Evolutionary conservation across 2,797 vertebrate genomes (phyloP).

Genomic region (Pseudochirops corinnae): DNA sequence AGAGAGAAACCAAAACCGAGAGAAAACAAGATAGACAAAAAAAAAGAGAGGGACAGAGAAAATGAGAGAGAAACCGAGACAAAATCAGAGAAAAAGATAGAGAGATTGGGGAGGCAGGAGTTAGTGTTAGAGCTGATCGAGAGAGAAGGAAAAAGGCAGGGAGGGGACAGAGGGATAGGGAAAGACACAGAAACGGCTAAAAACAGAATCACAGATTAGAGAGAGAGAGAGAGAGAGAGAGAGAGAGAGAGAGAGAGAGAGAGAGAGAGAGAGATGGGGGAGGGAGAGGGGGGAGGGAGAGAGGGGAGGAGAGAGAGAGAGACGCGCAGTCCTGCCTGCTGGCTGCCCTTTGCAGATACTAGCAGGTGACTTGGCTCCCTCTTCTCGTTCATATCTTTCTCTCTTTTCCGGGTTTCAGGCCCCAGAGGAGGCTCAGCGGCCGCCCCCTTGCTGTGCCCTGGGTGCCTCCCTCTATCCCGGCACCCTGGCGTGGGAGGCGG

Average conservation of each 20-base stretch:
- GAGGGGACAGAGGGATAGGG: neutral
- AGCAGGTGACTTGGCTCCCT: neutral
- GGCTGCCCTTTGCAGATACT: neutral
- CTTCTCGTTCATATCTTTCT: neutral
- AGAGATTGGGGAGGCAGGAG: neutral
- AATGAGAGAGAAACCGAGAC: no score
- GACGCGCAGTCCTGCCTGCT: no score
- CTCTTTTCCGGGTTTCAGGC: neutral
- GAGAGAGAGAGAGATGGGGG: no score
- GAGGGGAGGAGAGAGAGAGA: no score
- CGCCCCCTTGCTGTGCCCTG: neutral
- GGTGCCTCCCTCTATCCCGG: neutral
- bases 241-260: no score
- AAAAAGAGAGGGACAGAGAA: no score
- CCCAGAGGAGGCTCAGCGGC: neutral
- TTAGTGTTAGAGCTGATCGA: neutral
- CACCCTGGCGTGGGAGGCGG: neutral
- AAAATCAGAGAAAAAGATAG: neutral
- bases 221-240: no score
- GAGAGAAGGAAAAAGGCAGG: rapidly evolving
- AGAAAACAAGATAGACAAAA: neutral
- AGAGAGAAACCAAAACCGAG: neutral
- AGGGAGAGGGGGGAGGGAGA: no score
- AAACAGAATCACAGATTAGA: no score
- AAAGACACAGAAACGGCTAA: no score